These are phyloP conservation scores for Sycophila texana DNA, from an alignment of 2,888 invertebrate species.

Conservation along the genomic window DNA sequence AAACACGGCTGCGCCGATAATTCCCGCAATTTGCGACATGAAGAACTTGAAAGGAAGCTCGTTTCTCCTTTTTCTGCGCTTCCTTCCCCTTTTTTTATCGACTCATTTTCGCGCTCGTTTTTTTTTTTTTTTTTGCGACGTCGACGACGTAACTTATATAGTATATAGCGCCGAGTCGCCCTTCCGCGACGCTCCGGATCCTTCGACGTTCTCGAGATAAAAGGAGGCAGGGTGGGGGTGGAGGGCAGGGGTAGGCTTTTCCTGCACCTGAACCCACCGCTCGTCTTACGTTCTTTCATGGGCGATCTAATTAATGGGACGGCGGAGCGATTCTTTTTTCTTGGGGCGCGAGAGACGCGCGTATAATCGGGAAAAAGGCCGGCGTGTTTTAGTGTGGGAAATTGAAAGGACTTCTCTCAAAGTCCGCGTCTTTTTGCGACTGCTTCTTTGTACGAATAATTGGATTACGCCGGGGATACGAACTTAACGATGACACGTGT, in stretches of 20 bases:
- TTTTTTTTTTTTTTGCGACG: too few relatives aligned
- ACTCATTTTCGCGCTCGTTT: constrained; percentile 7
- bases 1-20: constrained; percentile 58
- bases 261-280: constrained; percentile 6
- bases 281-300: constrained; percentile 41
- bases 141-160: neutral
- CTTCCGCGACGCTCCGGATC: too few relatives aligned
- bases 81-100: neutral
- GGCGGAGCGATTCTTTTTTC: constrained; percentile 29
- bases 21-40: constrained; percentile 60
- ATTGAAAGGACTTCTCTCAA: constrained; percentile 19
- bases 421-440: neutral
- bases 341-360: neutral
- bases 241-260: constrained; percentile 4
- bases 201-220: too few relatives aligned
- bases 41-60: constrained; percentile 25
- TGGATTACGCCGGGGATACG: constrained; percentile 9
- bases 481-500: neutral
- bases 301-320: constrained; percentile 45
- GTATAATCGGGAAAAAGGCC: neutral
- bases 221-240: neutral
- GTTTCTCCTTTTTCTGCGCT: neutral
- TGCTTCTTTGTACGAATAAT: constrained; percentile 32
- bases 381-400: constrained; percentile 29
- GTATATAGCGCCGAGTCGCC: too few relatives aligned